Conservation (phyloP, 1,140 invertebrate genomes). For the Trissolcus basalis region DNA sequence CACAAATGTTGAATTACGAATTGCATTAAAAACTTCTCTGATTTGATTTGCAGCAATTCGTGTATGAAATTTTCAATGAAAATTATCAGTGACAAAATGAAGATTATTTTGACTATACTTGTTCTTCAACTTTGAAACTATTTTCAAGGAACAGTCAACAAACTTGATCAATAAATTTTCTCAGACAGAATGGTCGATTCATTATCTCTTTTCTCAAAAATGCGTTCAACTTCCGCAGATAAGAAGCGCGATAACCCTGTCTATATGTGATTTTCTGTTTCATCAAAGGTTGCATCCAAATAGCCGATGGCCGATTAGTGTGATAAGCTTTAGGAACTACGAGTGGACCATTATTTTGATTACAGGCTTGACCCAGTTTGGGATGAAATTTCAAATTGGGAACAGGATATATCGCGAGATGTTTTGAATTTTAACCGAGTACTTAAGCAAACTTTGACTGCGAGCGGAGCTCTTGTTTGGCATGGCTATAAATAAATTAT, state of each 20-base stretch:
- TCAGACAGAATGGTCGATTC: background rate
- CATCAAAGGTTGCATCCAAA: constrained; percentile 6
- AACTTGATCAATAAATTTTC: constrained; percentile 1
- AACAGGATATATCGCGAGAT: constrained; percentile 30
- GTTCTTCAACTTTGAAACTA: too few relatives aligned
- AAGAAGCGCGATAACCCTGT: constrained; percentile 39
- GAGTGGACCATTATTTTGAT: constrained; percentile 41
- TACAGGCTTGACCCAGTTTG: constrained; percentile 45
- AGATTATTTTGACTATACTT: too few relatives aligned
- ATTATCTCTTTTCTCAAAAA: constrained; percentile 8
- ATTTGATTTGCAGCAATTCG: too few relatives aligned
- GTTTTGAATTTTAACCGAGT: constrained; percentile 36
- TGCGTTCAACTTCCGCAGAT: constrained; percentile 25
- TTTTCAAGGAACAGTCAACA: background rate
- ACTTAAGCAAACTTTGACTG: constrained; percentile 21
- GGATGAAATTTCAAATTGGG: constrained; percentile 47
- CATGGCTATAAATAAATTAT: constrained; percentile 38
- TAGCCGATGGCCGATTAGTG: constrained; percentile 40
- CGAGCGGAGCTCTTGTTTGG: constrained; percentile 17
- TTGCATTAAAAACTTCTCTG: too few relatives aligned
- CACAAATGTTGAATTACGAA: too few relatives aligned
- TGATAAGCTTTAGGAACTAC: constrained; percentile 28
- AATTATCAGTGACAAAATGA: too few relatives aligned
- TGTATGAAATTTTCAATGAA: too few relatives aligned
- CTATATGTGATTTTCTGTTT: constrained; percentile 5